A percentile compares a stretch with the other conserved stretches of the same genome.
Conservation (phyloP, 2,888 invertebrate genomes). For the Hydropsyche betteni region DNA sequence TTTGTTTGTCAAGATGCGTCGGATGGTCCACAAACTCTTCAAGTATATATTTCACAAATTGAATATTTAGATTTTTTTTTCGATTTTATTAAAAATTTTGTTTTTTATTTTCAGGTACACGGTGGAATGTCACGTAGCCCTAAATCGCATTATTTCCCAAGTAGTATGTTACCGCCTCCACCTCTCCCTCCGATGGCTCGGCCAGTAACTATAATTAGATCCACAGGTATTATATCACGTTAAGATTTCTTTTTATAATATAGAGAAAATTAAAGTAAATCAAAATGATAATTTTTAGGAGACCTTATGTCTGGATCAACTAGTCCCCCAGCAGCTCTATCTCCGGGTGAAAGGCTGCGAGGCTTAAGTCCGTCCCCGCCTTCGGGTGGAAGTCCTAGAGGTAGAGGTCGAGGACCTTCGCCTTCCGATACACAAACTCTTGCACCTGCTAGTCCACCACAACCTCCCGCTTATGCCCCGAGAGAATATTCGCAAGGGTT, state of each 20-base stretch:
- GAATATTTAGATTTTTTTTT: background rate
- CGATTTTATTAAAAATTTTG: background rate
- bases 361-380: constrained; percentile 53
- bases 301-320: constrained; percentile 58
- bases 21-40: constrained; percentile 77
- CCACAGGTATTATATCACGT: constrained; percentile 70
- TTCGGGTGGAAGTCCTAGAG: constrained; percentile 53
- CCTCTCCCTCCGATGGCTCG: constrained; percentile 96
- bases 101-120: constrained; percentile 59
- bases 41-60: constrained; percentile 63
- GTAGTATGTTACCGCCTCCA: constrained; percentile 93
- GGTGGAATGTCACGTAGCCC: constrained; percentile 72
- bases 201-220: constrained; percentile 94
- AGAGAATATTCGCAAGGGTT: constrained; percentile 78
- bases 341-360: constrained; percentile 55
- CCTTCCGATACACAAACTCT: constrained; percentile 56
- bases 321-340: constrained; percentile 57
- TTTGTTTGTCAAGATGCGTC: constrained; percentile 96
- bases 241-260: background rate
- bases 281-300: constrained; percentile 49
- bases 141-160: constrained; percentile 85
- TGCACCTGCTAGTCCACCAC: constrained; percentile 58
- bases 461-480: constrained; percentile 59
- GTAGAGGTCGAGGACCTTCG: constrained; percentile 57
- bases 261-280: background rate